These are phyloP conservation scores for Pomatostomus ruficeps DNA, from an alignment of 2,113 vertebrate species.

Conservation along the genomic window DNA sequence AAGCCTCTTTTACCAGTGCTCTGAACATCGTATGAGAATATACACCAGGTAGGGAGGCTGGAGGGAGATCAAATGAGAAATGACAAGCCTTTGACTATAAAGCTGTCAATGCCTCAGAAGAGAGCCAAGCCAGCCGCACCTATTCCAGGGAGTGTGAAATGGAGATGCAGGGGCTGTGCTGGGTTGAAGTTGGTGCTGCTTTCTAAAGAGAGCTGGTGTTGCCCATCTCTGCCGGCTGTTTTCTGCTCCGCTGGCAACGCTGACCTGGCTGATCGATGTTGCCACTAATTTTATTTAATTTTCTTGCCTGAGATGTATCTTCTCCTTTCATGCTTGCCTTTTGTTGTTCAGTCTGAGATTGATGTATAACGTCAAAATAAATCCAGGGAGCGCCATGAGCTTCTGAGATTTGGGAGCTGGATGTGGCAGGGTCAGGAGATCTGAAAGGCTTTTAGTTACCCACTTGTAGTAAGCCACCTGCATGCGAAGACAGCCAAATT, in stretches of 20 bases:
- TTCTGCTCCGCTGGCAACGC: neutral
- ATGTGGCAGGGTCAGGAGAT: constrained; percentile 34
- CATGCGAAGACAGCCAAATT: constrained; percentile 54
- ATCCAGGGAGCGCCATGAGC: neutral
- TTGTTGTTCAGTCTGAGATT: neutral
- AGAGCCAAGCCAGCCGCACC: neutral
- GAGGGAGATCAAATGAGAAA: constrained; percentile 27
- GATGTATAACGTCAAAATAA: constrained; percentile 10
- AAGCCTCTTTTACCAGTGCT: neutral
- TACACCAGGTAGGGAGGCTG: neutral
- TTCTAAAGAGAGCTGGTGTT: neutral
- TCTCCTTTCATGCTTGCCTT: neutral
- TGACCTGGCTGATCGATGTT: constrained; percentile 2
- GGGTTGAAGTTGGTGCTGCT: neutral
- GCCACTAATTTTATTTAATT: constrained; percentile 41
- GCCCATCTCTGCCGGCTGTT: neutral
- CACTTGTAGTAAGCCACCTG: constrained; percentile 52
- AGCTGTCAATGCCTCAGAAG: neutral
- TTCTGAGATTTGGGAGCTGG: constrained; percentile 18
- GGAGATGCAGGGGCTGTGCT: neutral
- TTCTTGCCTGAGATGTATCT: neutral
- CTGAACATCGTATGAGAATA: neutral
- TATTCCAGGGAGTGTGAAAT: neutral
- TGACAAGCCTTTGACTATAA: neutral
- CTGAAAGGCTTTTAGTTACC: constrained; percentile 56